phyloP scores from a whole-genome alignment of 2,888 invertebrate species.

The Drosophila setosimentum region DNA sequence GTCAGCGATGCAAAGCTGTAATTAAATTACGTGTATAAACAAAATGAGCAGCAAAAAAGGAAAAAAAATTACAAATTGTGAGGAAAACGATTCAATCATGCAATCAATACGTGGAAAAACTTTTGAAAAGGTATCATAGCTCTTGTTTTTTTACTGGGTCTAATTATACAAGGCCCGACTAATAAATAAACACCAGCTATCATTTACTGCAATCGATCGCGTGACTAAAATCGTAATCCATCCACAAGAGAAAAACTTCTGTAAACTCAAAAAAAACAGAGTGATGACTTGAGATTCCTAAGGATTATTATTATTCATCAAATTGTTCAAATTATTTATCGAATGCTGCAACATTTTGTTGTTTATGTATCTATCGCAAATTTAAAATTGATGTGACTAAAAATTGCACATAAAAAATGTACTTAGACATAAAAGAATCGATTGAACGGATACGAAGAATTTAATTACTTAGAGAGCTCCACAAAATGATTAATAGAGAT shows the following conservation, averaged over 20 bases:
- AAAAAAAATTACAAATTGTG: background rate
- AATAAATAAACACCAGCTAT: background rate
- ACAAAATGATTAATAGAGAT: background rate
- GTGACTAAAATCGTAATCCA: background rate
- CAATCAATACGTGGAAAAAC: constrained; percentile 11
- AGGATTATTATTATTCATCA: background rate
- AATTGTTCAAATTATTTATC: background rate
- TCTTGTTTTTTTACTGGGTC: constrained; percentile 7
- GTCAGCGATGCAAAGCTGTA: constrained; percentile 54
- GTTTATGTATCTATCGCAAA: background rate
- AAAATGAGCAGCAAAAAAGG: constrained; percentile 18
- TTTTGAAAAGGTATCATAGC: constrained; percentile 19
- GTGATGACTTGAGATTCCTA: background rate
- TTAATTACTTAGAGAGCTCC: constrained; percentile 9
- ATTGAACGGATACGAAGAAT: background rate
- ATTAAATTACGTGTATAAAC: constrained; percentile 61
- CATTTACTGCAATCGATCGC: background rate
- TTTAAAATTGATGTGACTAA: background rate
- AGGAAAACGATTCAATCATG: constrained; percentile 2
- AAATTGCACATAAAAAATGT: background rate
- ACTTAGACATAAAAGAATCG: background rate
- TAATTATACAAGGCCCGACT: constrained; percentile 5
- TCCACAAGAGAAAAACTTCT: background rate
- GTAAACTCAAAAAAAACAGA: background rate
- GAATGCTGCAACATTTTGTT: background rate